Base-by-base conservation (phyloP, 2,888 invertebrate species). In the Athalia circularis region DNA sequence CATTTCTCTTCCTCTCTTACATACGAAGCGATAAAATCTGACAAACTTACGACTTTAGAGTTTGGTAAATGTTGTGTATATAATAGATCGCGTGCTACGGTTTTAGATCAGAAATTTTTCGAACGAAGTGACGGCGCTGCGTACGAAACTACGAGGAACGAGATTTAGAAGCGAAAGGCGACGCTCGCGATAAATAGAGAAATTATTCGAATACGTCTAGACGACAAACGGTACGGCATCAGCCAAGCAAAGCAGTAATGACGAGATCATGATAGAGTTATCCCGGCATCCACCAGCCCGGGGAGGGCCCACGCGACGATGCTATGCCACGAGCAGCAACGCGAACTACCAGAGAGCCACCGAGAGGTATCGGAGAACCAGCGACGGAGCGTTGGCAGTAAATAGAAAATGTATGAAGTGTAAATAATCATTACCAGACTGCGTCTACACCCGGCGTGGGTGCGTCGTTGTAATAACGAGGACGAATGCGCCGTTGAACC, bases 371-470 rank as follows among this genome's bases (percentile, higher is more conserved):
- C 62, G 62, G 29, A 57, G 75, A 75, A 43, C 48, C 62, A 62
- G 50, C 75, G 61, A 64, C 62, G 50, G 45, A 75, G 64, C 75
- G 75, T 43, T 75, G 75, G 48, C 50, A 57, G 75, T 75, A 75
- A 75, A 75, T 75, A 75, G 75, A 75, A 75, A 75, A 75, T 75
- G 75, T 75, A 75, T 75, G 75, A 75, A 75, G 75, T 75, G 75
- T 75, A 75, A 75, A 75, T 75, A 75, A 75, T 75, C 75, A 75
- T 75, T 75, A 75, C 75, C 75, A 75, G 59, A 29, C 61, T 75
- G 61, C 75, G 62, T 75, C 64, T 75, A 62, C 75, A 75, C 75
- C 47, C 50, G 62, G 64, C 75, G 15, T 75, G 29, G 62, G 62
- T 75, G 62, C 75, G 75, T 64, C 75, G 75, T 75, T 50, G 62